phyloP scores from a whole-genome alignment of 2,113 vertebrate species.

The Camelus bactrianus region DNA sequence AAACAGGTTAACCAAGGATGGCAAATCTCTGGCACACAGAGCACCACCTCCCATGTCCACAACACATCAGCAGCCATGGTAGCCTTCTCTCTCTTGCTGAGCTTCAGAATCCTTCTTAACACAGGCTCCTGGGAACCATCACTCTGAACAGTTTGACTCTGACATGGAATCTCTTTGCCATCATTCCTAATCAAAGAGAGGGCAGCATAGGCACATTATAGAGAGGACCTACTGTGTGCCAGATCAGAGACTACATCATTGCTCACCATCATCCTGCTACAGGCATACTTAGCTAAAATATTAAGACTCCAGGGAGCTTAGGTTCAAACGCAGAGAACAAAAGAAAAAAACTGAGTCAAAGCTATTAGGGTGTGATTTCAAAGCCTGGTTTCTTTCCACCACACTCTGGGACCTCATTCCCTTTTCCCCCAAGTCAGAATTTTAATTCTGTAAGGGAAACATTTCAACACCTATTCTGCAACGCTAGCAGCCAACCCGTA shows the following conservation, averaged over 20 bases:
- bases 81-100: neutral
- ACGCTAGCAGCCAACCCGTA: neutral
- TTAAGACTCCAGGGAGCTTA: neutral
- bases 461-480: neutral
- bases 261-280: no score
- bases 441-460: neutral
- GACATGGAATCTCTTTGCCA: neutral
- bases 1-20: neutral
- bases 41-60: accelerated
- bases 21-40: accelerated
- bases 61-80: accelerated
- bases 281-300: neutral
- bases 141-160: neutral
- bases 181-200: neutral
- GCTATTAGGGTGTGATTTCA: accelerated
- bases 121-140: neutral
- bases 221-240: neutral
- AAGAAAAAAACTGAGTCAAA: neutral
- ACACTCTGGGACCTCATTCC: neutral
- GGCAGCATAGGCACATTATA: neutral
- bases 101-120: neutral
- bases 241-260: accelerated
- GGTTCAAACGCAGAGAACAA: neutral
- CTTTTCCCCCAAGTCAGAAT: neutral
- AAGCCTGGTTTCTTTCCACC: neutral